Evolutionary conservation across 2,113 vertebrate species (phyloP).

Genomic region (Pseudorhombus dupliciocellatus): DNA sequence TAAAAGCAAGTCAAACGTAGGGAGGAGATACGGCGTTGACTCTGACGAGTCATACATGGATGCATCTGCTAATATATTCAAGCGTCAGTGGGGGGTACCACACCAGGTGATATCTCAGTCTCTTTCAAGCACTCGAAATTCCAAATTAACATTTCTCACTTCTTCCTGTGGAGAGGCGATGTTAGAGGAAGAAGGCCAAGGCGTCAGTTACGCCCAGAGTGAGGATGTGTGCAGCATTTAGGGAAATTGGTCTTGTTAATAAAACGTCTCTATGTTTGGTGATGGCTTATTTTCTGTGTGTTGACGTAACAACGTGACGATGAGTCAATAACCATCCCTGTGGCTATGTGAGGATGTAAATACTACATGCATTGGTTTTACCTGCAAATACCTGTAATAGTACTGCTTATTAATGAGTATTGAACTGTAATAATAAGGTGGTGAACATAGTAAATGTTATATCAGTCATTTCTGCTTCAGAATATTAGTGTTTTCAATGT

Average conservation of each 20-base stretch:
- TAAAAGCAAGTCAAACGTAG: slow-evolving; percentile 29
- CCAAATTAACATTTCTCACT: slow-evolving; percentile 54
- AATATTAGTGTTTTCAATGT: too few species aligned
- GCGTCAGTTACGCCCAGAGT: slow-evolving; percentile 35
- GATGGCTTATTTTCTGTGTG: not conserved
- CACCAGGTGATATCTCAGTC: slow-evolving; percentile 58
- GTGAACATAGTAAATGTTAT: too few species aligned
- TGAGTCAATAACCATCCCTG: not conserved
- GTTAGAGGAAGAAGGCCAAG: slow-evolving; percentile 6
- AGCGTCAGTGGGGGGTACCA: slow-evolving; percentile 23
- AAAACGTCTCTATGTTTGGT: not conserved
- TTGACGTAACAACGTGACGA: not conserved
- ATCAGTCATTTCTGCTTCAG: too few species aligned
- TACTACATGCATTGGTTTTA: too few species aligned
- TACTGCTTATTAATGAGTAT: too few species aligned
- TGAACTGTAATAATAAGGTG: too few species aligned
- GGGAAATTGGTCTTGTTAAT: slow-evolving; percentile 33
- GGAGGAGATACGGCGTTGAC: slow-evolving; percentile 11
- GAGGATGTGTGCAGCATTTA: slow-evolving; percentile 22
- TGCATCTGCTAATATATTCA: slow-evolving; percentile 57
- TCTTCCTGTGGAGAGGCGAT: slow-evolving; percentile 44
- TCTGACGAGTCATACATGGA: slow-evolving; percentile 40
- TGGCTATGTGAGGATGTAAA: not conserved
- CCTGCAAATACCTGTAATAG: too few species aligned
- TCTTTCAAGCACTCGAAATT: slow-evolving; percentile 64